A percentile compares a stretch with the other conserved stretches of the same genome.
phyloP scores from a whole-genome alignment of 2,888 invertebrate species.

The Eudasyphora cyanicolor region DNA sequence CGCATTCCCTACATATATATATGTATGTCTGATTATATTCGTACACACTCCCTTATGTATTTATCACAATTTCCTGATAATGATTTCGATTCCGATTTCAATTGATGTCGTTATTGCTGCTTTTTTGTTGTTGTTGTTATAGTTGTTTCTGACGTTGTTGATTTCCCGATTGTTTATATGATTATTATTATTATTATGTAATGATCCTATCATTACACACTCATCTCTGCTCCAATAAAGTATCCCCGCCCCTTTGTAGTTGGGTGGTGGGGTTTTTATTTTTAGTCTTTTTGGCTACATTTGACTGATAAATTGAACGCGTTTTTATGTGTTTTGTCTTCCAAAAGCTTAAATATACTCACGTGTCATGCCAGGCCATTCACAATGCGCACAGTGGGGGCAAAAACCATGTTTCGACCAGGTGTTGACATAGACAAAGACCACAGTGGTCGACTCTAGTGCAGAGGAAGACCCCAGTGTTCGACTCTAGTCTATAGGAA shows the following conservation, averaged over 20 bases:
- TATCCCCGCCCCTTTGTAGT: neutral
- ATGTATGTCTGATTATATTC: neutral
- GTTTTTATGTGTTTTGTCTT: neutral
- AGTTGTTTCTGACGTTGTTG: neutral
- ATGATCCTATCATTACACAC: constrained; percentile 4
- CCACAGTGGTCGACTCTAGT: too few species aligned
- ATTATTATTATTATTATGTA: constrained; percentile 11
- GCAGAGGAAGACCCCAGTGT: too few species aligned
- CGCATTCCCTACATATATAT: too few species aligned
- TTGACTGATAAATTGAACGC: neutral
- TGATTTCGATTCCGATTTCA: neutral
- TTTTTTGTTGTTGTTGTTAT: constrained; percentile 3
- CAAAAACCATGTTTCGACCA: too few species aligned
- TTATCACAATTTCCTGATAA: constrained; percentile 17
- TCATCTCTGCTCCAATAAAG: neutral
- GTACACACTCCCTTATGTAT: neutral
- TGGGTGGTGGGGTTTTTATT: neutral
- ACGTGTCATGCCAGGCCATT: neutral
- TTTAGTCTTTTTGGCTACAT: neutral
- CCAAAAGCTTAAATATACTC: neutral
- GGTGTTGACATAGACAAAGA: neutral
- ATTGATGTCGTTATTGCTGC: neutral
- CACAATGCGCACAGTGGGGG: neutral
- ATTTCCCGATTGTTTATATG: constrained; percentile 6
- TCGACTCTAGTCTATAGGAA: too few species aligned